A percentile compares a stretch with the other conserved stretches of the same genome.
Conservation (phyloP, 1,140 invertebrate species). For the Drosophila navojoa region DNA sequence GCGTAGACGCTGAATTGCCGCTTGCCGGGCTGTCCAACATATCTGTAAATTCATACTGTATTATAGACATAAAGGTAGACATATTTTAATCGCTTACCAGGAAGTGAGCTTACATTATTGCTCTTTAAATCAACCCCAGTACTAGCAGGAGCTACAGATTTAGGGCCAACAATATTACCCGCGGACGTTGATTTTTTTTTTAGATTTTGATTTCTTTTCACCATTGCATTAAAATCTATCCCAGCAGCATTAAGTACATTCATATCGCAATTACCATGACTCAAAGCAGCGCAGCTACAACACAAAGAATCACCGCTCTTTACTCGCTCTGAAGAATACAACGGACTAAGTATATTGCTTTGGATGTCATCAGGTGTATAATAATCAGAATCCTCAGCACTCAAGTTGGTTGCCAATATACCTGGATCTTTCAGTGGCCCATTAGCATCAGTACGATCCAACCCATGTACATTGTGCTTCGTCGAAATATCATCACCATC, state of each 20-base stretch:
- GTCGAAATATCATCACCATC: constrained; percentile 30
- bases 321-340: constrained; percentile 78
- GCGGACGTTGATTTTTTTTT: constrained; percentile 82
- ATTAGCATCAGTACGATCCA: constrained; percentile 30
- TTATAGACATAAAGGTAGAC: background rate
- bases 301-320: constrained; percentile 68
- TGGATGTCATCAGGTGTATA: constrained; percentile 89
- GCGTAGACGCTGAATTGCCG: constrained; percentile 86
- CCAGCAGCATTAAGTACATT: constrained; percentile 29
- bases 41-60: constrained; percentile 35
- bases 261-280: constrained; percentile 6
- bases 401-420: constrained; percentile 24
- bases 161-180: constrained; percentile 74
- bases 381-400: constrained; percentile 88
- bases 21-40: constrained; percentile 87
- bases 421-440: constrained; percentile 29
- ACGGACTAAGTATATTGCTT: constrained; percentile 86
- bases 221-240: constrained; percentile 57
- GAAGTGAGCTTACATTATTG: constrained; percentile 76
- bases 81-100: constrained; percentile 49
- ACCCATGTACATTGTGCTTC: constrained; percentile 44
- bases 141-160: constrained; percentile 11
- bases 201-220: constrained; percentile 63
- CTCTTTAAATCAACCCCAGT: constrained; percentile 49
- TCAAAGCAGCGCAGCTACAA: constrained; percentile 16